Percentiles rank a stretch among this genome's conserved stretches.
These are phyloP conservation scores for Molothrus aeneus DNA, from an alignment of 2,797 vertebrate species.

Conservation along the genomic window DNA sequence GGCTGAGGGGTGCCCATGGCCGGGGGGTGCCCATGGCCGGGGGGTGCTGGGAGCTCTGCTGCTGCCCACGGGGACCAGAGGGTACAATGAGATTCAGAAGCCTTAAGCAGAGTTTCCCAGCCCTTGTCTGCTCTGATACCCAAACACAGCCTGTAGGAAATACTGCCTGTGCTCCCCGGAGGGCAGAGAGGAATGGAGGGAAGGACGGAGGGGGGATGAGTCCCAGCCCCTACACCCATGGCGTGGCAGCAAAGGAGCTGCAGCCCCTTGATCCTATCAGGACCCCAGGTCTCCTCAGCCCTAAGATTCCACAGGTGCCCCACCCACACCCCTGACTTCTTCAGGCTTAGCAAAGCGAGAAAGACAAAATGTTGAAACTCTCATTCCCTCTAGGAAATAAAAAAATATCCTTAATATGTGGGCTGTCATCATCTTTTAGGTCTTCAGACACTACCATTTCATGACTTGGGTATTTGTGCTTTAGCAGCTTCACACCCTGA, in stretches of 20 bases:
- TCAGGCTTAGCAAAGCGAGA: not conserved
- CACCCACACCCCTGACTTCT: not conserved
- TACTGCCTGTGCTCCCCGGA: fast-evolving
- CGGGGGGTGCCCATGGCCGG: not conserved
- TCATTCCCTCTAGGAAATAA: not conserved
- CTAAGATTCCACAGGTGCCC: too few relatives aligned
- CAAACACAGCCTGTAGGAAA: not conserved
- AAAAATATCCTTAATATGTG: not conserved
- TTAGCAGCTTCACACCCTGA: not conserved
- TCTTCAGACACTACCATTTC: not conserved
- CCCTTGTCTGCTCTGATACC: not conserved
- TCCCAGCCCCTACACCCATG: fast-evolving
- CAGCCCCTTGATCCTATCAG: not conserved
- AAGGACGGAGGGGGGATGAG: not conserved
- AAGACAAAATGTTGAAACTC: not conserved
- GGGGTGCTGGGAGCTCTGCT: not conserved
- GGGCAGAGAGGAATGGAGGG: not conserved
- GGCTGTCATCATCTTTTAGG: not conserved
- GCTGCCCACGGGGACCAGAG: not conserved
- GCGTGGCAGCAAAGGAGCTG: not conserved
- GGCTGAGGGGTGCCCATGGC: not conserved
- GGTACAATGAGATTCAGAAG: not conserved
- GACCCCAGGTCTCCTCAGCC: not conserved
- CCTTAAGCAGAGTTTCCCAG: not conserved
- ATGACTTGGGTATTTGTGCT: not conserved